These are phyloP conservation scores for Cephalopholis sonnerati DNA, from an alignment of 2,113 vertebrate genomes.

Conservation along the genomic window DNA sequence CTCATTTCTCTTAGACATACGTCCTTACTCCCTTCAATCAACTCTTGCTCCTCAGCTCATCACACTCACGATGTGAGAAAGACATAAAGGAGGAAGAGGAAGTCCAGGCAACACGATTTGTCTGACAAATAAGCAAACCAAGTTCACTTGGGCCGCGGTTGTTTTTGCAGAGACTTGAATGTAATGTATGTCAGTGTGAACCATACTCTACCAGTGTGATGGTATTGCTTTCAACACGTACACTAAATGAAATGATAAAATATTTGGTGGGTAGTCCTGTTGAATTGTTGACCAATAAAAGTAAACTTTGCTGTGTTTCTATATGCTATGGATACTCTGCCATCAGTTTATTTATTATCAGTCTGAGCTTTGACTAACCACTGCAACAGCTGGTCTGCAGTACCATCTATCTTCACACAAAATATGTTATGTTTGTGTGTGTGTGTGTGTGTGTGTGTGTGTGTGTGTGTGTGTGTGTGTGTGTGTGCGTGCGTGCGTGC, in stretches of 20 bases:
- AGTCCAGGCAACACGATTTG: background rate
- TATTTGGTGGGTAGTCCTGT: conserved; percentile 20
- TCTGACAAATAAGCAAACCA: background rate
- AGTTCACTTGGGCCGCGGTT: background rate
- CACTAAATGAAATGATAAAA: background rate
- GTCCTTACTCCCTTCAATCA: background rate
- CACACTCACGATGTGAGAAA: background rate
- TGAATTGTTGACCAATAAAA: conserved; percentile 36
- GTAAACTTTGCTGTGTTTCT: conserved; percentile 22
- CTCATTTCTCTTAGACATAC: background rate
- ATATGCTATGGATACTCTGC: conserved; percentile 16
- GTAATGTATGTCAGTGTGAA: conserved; percentile 16
- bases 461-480: too few relatives aligned
- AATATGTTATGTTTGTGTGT: conserved; percentile 1
- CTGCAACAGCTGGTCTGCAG: conserved; percentile 10
- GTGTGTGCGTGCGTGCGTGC: too few relatives aligned
- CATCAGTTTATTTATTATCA: conserved; percentile 17
- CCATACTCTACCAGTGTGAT: background rate
- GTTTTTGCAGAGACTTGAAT: conserved; percentile 31
- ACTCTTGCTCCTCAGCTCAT: background rate
- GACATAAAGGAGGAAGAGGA: background rate
- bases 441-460: too few relatives aligned
- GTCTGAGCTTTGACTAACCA: conserved; percentile 14
- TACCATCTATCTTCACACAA: conserved; percentile 27
- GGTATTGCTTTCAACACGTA: conserved; percentile 5